These are phyloP conservation scores for Acrobasis consociella DNA, from an alignment of 2,888 invertebrate species.

Conservation along the genomic window DNA sequence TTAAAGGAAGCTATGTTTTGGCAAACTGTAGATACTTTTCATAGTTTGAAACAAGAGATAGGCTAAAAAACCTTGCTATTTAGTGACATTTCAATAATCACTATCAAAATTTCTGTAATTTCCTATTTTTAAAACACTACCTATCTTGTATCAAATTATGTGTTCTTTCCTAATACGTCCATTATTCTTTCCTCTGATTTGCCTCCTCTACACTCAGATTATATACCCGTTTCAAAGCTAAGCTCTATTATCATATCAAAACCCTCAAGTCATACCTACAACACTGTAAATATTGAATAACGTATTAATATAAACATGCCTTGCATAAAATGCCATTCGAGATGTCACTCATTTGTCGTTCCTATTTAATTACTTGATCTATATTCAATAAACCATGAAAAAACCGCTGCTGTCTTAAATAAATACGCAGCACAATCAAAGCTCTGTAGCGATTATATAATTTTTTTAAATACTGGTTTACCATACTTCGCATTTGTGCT, in stretches of 20 bases:
- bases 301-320: conserved; percentile 20
- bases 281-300: conserved; percentile 28
- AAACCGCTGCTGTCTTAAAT: conserved; percentile 29
- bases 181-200: conserved; percentile 9
- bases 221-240: conserved; percentile 48
- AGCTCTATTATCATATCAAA: conserved; percentile 45
- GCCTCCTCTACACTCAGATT: conserved; percentile 32
- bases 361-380: conserved; percentile 4
- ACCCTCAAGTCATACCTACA: conserved; percentile 30
- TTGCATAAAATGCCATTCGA: not conserved
- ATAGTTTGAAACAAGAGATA: conserved; percentile 10
- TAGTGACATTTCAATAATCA: not conserved
- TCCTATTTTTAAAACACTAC: not conserved
- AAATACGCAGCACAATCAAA: conserved; percentile 36
- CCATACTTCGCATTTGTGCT: conserved; percentile 94
- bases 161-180: not conserved
- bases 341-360: not conserved
- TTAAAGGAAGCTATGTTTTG: conserved; percentile 18
- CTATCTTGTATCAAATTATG: conserved; percentile 14
- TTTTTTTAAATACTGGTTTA: conserved; percentile 57
- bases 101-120: not conserved
- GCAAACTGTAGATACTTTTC: not conserved
- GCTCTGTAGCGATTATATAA: conserved; percentile 32
- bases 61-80: not conserved
- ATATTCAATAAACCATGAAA: not conserved